Conservation (phyloP, 2,888 invertebrate species). For the Aradus depressus region DNA sequence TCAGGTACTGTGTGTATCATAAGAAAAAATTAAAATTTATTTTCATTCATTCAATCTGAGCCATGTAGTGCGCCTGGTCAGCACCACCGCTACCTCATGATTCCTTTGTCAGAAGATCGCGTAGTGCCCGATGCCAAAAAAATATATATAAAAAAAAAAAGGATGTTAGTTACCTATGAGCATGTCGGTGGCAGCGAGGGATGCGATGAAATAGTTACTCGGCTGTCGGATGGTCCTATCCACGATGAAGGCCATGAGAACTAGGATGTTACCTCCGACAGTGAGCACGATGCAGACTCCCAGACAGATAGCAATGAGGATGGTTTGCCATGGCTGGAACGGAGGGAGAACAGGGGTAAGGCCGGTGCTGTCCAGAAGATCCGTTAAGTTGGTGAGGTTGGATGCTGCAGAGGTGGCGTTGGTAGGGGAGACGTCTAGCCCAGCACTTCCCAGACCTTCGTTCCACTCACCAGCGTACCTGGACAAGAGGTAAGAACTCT, state of each 20-base stretch:
- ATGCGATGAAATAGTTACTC: slow-evolving; percentile 98
- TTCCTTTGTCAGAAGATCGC: no score
- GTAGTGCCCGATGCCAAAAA: no score
- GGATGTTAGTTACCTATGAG: slow-evolving; percentile 63
- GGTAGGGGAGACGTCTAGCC: background rate
- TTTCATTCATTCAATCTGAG: no score
- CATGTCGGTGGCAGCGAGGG: slow-evolving; percentile 92
- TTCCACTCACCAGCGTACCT: slow-evolving; percentile 10
- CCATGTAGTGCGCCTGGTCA: no score
- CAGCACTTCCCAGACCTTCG: slow-evolving; percentile 2
- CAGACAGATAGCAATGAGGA: slow-evolving; percentile 76
- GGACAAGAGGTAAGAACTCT: no score
- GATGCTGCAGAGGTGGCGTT: background rate
- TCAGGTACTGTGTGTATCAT: no score
- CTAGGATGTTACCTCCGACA: slow-evolving; percentile 89
- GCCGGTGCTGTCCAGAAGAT: no score
- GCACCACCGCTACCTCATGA: no score
- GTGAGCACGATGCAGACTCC: slow-evolving; percentile 83
- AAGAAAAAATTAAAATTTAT: no score
- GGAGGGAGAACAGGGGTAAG: slow-evolving; percentile 58
- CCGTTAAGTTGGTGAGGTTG: slow-evolving; percentile 4
- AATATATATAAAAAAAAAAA: background rate
- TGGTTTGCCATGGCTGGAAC: slow-evolving; percentile 80
- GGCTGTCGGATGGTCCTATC: slow-evolving; percentile 90
- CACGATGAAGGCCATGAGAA: slow-evolving; percentile 86